Evolutionary conservation across 2,888 invertebrate genomes (phyloP), one percentile per base, ranked within the genome.

Genomic region (Amphipyra tragopoginis): DNA sequence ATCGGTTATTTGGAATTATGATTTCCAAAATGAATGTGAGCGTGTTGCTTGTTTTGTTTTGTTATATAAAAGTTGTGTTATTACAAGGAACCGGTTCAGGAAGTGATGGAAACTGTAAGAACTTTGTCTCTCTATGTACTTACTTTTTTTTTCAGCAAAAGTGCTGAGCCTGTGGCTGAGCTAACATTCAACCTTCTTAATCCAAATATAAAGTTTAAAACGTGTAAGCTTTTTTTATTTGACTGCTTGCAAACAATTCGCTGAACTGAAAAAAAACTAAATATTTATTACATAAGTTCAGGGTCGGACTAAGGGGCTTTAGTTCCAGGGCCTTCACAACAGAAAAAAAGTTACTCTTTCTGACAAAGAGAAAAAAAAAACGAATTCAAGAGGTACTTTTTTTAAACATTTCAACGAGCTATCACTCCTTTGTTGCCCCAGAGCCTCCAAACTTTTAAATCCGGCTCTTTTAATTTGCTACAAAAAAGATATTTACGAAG

Each of bases 51-150:
- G 77, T 90, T 66, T 77, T 90, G 58, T 75, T 86, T 74, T 81
- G 79, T 69, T 86, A 77, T 78, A 54, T 89, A 43, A 82, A 85
- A 69, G 67, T 77, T 64, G 91, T 85, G 52, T 63, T 83, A n/a
- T 72, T 84, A 59, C 90, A 91, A 87, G 88, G 87, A 34, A 80
- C 84, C 10, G 93, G 93, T 50, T 92, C 92, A 0, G 91, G 91
- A 48, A 80, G 73, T 6, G 80, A 90, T 82, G 93, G 93, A 59
- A 93, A 91, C 70, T 79, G 93, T 93, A 72, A 92, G 93, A 90
- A 47, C 39, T 54, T 57, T 55, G 29, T 47, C 29, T 57, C 8
- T 51, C 48, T 3, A 3, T 57, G 56, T 44, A 15, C 39, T 33
- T 44, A 15, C 39, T 33, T 55, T 48, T 55, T 48, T 72, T 67